Evolutionary conservation across 2,113 vertebrate species (phyloP).

Genomic region (Polyodon spathula): DNA sequence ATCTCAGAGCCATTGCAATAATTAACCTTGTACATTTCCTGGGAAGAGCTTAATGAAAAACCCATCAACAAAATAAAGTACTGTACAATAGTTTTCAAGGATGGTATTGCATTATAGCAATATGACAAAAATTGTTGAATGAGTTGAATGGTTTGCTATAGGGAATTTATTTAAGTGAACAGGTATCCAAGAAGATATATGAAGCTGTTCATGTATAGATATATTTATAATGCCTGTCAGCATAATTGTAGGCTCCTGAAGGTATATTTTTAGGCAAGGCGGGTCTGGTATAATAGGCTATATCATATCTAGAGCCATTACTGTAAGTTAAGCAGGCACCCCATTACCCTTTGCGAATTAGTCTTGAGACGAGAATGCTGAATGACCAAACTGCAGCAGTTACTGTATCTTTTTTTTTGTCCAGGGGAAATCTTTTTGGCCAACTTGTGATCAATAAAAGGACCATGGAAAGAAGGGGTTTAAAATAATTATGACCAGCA

Average conservation of each 20-base stretch:
- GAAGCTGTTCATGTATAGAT: no score
- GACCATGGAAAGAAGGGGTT: constrained; percentile 59
- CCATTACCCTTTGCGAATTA: neutral
- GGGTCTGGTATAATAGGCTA: neutral
- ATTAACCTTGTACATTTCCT: neutral
- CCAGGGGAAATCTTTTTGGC: constrained; percentile 34
- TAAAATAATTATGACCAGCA: constrained; percentile 51
- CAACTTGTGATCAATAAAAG: constrained; percentile 49
- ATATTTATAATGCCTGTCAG: no score
- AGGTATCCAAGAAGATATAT: no score
- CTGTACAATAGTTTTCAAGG: no score
- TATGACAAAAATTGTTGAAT: no score
- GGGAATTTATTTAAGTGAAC: no score
- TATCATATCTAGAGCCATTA: neutral
- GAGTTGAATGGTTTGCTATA: no score
- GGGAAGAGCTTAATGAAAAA: neutral
- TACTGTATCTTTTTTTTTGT: constrained; percentile 34
- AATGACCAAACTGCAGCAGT: neutral
- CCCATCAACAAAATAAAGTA: no score
- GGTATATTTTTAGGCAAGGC: no score
- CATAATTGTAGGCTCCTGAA: no score
- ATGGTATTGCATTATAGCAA: no score
- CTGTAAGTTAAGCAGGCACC: neutral
- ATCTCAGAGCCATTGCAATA: constrained; percentile 3
- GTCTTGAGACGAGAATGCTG: neutral